Evolutionary conservation across 2,888 invertebrate genomes (phyloP).

Genomic region (Junonia oenone): DNA sequence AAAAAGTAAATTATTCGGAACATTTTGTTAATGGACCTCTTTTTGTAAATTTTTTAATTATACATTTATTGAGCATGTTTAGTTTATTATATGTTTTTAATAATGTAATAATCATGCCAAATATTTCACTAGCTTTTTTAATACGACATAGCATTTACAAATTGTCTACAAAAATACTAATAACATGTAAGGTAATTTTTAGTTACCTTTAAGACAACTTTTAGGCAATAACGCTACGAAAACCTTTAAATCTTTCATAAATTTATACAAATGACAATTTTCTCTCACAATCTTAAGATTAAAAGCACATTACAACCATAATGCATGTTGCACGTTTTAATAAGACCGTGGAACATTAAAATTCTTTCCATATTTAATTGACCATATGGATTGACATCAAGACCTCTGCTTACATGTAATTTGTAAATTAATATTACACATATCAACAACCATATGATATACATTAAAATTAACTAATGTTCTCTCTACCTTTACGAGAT

Average conservation of each 20-base stretch:
- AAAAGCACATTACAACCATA: constrained; percentile 17
- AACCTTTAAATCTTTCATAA: constrained; percentile 7
- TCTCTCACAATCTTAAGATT: constrained; percentile 7
- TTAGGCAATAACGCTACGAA: background rate
- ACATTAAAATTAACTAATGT: constrained; percentile 50
- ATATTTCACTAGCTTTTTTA: background rate
- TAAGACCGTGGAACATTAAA: constrained; percentile 18
- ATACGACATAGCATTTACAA: background rate
- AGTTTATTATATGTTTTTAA: background rate
- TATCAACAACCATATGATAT: constrained; percentile 73
- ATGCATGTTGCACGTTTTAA: background rate
- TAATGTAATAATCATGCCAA: background rate
- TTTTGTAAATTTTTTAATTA: background rate
- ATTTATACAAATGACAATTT: constrained; percentile 7
- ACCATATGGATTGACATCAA: constrained; percentile 67
- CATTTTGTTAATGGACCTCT: background rate
- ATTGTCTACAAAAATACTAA: constrained; percentile 1
- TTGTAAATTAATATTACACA: constrained; percentile 46
- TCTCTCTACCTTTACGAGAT: constrained; percentile 56
- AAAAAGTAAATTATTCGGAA: background rate
- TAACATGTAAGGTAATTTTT: background rate
- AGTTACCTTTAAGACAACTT: background rate
- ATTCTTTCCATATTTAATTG: constrained; percentile 69
- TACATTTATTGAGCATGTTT: background rate
- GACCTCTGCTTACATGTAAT: constrained; percentile 36